Evolutionary conservation across 1,140 invertebrate genomes (phyloP), one percentile per base, ranked within the genome.

Genomic region (Archegozetes longisetosus): DNA sequence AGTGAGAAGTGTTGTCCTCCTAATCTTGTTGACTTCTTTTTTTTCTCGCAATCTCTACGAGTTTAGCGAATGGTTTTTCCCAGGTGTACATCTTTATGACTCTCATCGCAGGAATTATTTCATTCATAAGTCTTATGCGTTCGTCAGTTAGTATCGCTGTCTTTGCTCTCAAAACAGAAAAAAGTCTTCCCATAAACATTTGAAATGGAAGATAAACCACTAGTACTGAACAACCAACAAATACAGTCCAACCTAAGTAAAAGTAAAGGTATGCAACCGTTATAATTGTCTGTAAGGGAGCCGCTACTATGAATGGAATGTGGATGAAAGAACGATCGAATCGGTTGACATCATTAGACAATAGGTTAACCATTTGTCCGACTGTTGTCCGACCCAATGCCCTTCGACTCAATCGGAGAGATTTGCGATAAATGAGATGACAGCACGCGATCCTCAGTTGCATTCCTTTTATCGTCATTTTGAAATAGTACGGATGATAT

Each of bases 11-110:
- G 82, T 80, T 1, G 83, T 75, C 25, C 77, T 76, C n/a, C 76
- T 79, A 46, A 90, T 79, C 49, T 79, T 76, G 26, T 77, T 72
- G 26, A 86, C 80, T 72, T 88, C 84, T 68, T 23, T 75, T 68
- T 9, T 76, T 72, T 65, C 81, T 71, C n/a, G 76, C 74, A 40
- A 75, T 62, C 50, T 77, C 73, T 1, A 83, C 74, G 48, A 86
- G 74, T 58, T 75, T 76, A 46, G 79, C 76, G 68, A 87, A 88
- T 0, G 83, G 79, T 65, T 79, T 79, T 70, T 88, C 85, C 85
- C 85, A 88, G 2, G 84, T 82, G 65, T 88, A 88, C 86, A 92
- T 90, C 75, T 92, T 93, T 55, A 92, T 84, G 28, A 89, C 82
- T 71, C 88, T 82, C 65, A 92, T 86, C 0, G 85, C 87, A 54